Evolutionary conservation across 2,113 vertebrate genomes (phyloP).

Genomic region (Syngnathoides biaculeatus): DNA sequence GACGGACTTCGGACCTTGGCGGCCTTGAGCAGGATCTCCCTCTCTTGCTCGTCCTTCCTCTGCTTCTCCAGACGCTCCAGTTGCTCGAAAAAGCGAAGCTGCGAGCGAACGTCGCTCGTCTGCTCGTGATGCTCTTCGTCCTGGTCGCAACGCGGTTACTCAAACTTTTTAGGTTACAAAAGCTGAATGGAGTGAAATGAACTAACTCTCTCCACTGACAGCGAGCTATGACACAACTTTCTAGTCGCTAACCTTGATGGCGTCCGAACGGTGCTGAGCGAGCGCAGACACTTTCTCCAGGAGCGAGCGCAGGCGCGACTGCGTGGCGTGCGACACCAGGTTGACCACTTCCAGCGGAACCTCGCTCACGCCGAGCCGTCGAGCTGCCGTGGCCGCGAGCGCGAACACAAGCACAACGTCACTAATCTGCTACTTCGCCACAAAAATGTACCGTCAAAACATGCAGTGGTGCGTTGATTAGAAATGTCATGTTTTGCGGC

Average conservation of each 20-base stretch:
- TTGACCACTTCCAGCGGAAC: conserved; percentile 80
- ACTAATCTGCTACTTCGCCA: too few species aligned
- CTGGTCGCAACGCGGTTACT: conserved; percentile 46
- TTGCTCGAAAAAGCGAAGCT: conserved; percentile 82
- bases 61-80: conserved; percentile 81
- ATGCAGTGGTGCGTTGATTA: too few species aligned
- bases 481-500: too few species aligned
- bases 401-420: background rate
- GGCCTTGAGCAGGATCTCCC: conserved; percentile 81
- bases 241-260: conserved; percentile 65
- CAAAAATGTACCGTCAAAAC: too few species aligned
- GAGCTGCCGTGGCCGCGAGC: conserved; percentile 68
- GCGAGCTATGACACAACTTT: background rate
- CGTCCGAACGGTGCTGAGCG: conserved; percentile 81
- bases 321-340: conserved; percentile 82
- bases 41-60: conserved; percentile 82
- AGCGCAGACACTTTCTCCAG: conserved; percentile 81
- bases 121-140: conserved; percentile 73
- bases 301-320: conserved; percentile 76
- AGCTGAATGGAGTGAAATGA: too few species aligned
- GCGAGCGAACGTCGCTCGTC: conserved; percentile 76
- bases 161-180: too few species aligned
- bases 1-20: conserved; percentile 65
- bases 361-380: conserved; percentile 80
- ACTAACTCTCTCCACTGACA: too few species aligned